A percentile compares a stretch with the other conserved stretches of the same genome.
phyloP scores from a whole-genome alignment of 2,113 vertebrate genomes.

The Haemorhous mexicanus region DNA sequence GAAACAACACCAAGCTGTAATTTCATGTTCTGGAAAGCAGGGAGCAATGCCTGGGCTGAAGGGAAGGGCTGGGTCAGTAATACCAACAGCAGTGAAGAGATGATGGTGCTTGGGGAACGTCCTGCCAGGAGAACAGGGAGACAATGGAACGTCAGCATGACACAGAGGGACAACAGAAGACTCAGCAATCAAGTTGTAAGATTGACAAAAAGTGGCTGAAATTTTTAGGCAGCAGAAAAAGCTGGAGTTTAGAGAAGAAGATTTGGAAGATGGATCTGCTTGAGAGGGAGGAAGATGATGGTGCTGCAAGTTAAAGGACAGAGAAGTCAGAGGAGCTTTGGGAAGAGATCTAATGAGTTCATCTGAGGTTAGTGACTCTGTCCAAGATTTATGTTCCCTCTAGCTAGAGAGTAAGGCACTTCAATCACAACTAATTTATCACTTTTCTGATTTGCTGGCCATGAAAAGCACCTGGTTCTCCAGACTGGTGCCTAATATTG shows the following conservation, averaged over 20 bases:
- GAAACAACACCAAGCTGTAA: background rate
- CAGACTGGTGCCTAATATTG: background rate
- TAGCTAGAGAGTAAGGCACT: conserved; percentile 49
- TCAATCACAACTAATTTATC: conserved; percentile 42
- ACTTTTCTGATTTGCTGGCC: conserved; percentile 16
- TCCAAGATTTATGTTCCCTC: background rate
- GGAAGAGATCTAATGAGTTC: conserved; percentile 5
- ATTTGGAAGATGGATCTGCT: background rate
- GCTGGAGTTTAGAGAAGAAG: background rate
- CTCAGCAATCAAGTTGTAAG: background rate
- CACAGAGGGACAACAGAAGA: background rate
- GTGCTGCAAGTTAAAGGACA: background rate
- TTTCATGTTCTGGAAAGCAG: background rate
- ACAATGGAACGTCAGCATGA: background rate
- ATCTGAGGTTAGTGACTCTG: background rate
- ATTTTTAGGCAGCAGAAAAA: background rate
- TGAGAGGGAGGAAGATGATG: background rate
- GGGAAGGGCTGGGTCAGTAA: background rate
- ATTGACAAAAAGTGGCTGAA: background rate
- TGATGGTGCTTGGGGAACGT: background rate
- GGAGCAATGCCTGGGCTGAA: background rate
- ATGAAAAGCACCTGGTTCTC: background rate
- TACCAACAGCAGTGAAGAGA: background rate
- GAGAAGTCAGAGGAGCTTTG: background rate
- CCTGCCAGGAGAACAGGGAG: background rate